Base-by-base conservation (phyloP, 2,888 invertebrate species). In the Drosophila pseudotalamancana region DNA sequence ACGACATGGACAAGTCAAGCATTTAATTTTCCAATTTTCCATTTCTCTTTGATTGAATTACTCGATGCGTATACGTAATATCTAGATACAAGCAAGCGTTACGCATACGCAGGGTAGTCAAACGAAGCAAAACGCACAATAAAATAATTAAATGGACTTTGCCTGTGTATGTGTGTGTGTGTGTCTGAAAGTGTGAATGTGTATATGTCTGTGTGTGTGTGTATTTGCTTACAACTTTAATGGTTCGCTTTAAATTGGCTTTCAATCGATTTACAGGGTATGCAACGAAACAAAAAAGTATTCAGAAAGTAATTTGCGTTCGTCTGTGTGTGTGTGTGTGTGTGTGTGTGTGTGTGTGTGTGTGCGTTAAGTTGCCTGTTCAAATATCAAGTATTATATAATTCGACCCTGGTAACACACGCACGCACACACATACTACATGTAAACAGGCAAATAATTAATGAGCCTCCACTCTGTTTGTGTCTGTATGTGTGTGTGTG, bases 41-140 rank as follows among this genome's bases (percentile, higher is more conserved):
- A 40, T 34, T 55, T 50, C 35, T 49, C 18, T 27, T 9, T 6
- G 31, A 21, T 1, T 4, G 23, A 39, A 21, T 40, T 35, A 2
- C 29, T 12, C 23, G 37, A 31, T 29, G 42, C 61, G 71, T 70
- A 71, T 60, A 48, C 65, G 59, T 54, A 42, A 50, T 64, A 42
- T 56, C 21, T 6, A 4, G 9, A 37, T 14, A 64, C 35, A 29
- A 11, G n/a, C 19, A 35, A 11, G 9, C 37, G 43, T 51, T 39
- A 66, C 39, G 35, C 72, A 72, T 48, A 72, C 70, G 70, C 43
- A 16, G 9, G 43, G 51, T 73, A 49, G 71, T 73, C 67, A n/a
- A n/a, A n/a, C 59, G 49, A 57, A 57, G 39, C 61, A 25, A 14
- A 48, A 29, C 31, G n/a, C n/a, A n/a, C n/a, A n/a, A n/a, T n/a